These are phyloP conservation scores for Yoshiicerus persimilis DNA, from an alignment of 1,140 invertebrate species.

Conservation along the genomic window DNA sequence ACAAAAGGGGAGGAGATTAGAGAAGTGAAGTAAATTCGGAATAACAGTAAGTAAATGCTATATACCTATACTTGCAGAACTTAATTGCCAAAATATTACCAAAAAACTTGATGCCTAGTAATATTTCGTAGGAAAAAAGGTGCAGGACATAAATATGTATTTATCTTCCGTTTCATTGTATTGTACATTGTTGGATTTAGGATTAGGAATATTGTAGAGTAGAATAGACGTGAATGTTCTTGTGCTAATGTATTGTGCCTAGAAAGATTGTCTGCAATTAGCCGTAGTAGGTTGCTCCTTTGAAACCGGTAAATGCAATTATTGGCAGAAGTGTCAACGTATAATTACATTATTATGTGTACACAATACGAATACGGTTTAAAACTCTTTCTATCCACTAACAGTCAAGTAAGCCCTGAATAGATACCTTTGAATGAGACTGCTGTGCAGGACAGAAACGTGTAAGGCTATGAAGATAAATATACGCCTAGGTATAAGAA, in stretches of 20 bases:
- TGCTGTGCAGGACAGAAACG: no score
- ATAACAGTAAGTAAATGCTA: no score
- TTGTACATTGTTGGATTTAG: not conserved
- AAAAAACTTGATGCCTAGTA: not conserved
- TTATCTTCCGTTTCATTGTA: not conserved
- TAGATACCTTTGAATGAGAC: not conserved
- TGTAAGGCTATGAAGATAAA: no score
- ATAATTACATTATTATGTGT: constrained; percentile 1
- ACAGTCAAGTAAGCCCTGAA: not conserved
- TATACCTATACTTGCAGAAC: no score
- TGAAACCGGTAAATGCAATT: constrained; percentile 20
- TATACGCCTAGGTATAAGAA: no score
- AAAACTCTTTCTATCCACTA: no score
- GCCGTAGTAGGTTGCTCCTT: not conserved
- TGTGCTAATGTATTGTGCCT: not conserved
- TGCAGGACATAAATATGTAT: not conserved
- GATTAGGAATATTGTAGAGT: not conserved
- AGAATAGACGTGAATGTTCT: not conserved
- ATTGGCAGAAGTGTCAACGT: constrained; percentile 7
- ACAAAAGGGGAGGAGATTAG: no score
- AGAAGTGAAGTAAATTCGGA: no score
- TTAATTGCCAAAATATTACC: not conserved
- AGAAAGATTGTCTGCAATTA: not conserved
- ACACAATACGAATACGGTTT: not conserved
- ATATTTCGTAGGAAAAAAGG: not conserved